A percentile compares a stretch with the other conserved stretches of the same genome.
Conservation (phyloP, 2,113 vertebrate species). For the Equus przewalskii region DNA sequence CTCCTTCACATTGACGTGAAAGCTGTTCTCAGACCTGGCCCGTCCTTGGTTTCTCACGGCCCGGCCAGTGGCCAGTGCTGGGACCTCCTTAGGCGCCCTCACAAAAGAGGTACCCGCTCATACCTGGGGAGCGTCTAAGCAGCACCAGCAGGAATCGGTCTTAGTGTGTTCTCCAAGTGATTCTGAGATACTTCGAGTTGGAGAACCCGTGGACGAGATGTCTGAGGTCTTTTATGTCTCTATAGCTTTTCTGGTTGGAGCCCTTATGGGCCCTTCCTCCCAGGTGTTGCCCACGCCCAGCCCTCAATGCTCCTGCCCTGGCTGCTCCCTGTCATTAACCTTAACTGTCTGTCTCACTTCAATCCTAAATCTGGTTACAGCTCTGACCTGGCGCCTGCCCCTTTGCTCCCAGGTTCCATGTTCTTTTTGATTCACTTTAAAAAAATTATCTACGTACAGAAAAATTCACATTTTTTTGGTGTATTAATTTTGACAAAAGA, state of each 20-base stretch:
- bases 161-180: background rate
- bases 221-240: background rate
- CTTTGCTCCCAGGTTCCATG: background rate
- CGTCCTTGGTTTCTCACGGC: background rate
- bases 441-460: background rate
- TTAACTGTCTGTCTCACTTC: background rate
- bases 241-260: background rate
- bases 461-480: background rate
- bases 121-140: too few relatives aligned
- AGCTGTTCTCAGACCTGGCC: background rate
- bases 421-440: background rate
- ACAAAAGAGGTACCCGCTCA: background rate
- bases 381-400: background rate
- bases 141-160: background rate
- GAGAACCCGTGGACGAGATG: background rate
- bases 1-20: background rate
- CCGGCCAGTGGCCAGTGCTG: background rate
- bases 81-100: background rate
- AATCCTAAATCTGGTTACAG: too few relatives aligned
- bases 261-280: background rate
- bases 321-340: rapidly evolving
- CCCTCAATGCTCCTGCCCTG: background rate
- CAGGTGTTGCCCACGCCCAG: background rate
- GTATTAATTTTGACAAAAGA: background rate
- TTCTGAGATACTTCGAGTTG: background rate